Evolutionary conservation across 2,113 vertebrate genomes (phyloP).

Genomic region (Hirundichthys speculiger): DNA sequence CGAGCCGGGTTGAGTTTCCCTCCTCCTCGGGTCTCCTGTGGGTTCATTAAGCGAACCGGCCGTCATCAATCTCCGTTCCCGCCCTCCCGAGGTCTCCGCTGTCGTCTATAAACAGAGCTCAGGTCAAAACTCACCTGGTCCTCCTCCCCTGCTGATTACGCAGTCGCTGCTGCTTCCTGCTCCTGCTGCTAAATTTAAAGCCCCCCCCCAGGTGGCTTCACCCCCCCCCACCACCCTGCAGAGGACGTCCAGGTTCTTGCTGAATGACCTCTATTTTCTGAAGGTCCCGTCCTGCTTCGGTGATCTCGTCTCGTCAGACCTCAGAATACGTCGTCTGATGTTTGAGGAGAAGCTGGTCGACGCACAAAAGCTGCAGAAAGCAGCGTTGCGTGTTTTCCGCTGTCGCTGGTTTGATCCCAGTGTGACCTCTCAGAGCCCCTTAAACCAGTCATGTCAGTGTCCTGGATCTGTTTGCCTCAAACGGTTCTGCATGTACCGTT

Average conservation of each 20-base stretch:
- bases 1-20: no score
- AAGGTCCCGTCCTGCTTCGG: conserved; percentile 7
- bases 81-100: conserved; percentile 54
- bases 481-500: no score
- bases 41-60: conserved; percentile 62
- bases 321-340: conserved; percentile 11
- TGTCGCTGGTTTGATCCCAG: no score
- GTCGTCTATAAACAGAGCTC: conserved; percentile 59
- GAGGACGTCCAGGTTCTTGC: conserved; percentile 23
- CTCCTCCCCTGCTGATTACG: conserved; percentile 59
- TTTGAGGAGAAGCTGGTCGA: conserved; percentile 15
- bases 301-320: conserved; percentile 4
- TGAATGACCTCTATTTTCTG: conserved; percentile 36
- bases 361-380: neutral
- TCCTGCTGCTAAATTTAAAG: conserved; percentile 62
- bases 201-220: conserved; percentile 20
- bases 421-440: no score
- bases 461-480: no score
- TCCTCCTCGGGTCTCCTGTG: conserved; percentile 16
- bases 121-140: conserved; percentile 60
- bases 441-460: no score
- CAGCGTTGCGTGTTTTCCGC: conserved; percentile 19
- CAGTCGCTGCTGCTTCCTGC: conserved; percentile 38
- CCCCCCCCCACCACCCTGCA: conserved; percentile 12
- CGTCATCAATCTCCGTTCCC: conserved; percentile 58